Base-by-base conservation (phyloP, 2,113 vertebrate genomes). In the Podarcis muralis region DNA sequence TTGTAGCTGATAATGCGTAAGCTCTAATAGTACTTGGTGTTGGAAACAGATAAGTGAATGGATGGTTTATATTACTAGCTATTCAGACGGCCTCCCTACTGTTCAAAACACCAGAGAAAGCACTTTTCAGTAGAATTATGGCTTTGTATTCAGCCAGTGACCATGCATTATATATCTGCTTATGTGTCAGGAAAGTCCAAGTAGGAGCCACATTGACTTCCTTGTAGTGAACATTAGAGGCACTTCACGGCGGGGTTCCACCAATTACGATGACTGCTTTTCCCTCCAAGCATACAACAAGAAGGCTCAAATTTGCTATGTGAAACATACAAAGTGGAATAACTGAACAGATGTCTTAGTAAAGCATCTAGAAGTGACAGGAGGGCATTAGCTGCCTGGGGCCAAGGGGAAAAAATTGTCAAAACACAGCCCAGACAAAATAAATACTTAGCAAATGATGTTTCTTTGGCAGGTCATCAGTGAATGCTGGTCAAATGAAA, bases 361-460 rank as follows among this genome's bases (percentile, higher is more conserved):
- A 68, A 81, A 85, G 76, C 57, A 72, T 87, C 6, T 37, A 40
- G 12, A 37, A 84, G 57, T 53, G 57, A 66, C 6, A 71, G 13
- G 75, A 74, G 69, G 75, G 20, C 5, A 32, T 74, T 88, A 83
- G n/a, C 48, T 75, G 71, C 57, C 30, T 43, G 59, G 35, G 30
- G 43, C 65, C 75, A 81, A 62, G 43, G 6, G 40, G 68, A 66
- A 35, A 35, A 86, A 81, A 57, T 35, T 62, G 11, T 84, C 72
- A 43, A 85, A 65, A 87, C n/a, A 66, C 69, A 37, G 43, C 35
- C 32, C 69, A 77, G n/a, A 78, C 86, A 88, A 90, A 90, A 89
- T 92, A 89, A 77, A 68, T 40, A 77, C 71, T 40, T 79, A 71
- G 32, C 76, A 88, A 84, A 32, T 11, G 35, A 59, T 69, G 48